phyloP scores from a whole-genome alignment of 53 echinoderm and acorn worm species.

The Echinometra lucunter region DNA sequence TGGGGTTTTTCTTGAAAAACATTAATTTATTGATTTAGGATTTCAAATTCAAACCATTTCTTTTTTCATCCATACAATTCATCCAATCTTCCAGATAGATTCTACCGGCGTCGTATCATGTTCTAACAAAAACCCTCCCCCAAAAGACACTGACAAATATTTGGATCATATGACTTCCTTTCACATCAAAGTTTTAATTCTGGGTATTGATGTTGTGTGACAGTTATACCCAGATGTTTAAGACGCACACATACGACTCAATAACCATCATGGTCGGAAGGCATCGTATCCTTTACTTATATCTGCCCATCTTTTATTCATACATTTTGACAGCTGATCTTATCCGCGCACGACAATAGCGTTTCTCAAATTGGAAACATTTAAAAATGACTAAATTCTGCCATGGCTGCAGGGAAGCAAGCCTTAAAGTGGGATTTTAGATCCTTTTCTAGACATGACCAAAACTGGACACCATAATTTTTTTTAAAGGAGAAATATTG shows the following conservation, averaged over 20 bases:
- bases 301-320: neutral
- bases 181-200: neutral
- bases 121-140: too few relatives aligned
- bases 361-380: neutral
- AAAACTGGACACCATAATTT: neutral
- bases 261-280: neutral
- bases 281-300: neutral
- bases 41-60: neutral
- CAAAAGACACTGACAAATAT: too few relatives aligned
- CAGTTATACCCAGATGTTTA: conserved; percentile 15
- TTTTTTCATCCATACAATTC: too few relatives aligned
- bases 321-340: neutral
- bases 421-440: neutral
- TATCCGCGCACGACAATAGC: neutral
- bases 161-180: neutral
- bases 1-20: too few relatives aligned
- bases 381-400: neutral
- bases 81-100: neutral
- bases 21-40: neutral
- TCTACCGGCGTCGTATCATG: neutral
- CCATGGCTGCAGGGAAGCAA: neutral
- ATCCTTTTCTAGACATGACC: neutral
- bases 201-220: neutral
- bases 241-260: neutral
- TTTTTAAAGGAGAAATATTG: neutral